A percentile compares a stretch with the other conserved stretches of the same genome.
Evolutionary conservation across 2,797 vertebrate genomes (phyloP).

Genomic region (Lepus oiostolus): DNA sequence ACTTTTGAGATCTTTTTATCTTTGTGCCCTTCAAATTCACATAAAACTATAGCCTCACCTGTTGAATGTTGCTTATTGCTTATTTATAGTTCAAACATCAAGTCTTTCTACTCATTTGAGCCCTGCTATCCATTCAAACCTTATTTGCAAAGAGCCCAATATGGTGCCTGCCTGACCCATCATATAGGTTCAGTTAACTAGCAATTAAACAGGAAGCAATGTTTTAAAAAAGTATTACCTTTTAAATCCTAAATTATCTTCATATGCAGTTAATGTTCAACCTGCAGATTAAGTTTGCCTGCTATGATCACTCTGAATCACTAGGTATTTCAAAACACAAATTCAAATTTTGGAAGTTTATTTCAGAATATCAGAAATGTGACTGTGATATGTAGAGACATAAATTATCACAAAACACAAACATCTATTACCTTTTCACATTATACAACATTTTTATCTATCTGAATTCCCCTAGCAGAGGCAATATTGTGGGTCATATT

Average conservation of each 20-base stretch:
- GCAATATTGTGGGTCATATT: background rate
- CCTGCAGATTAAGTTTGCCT: conserved; percentile 2
- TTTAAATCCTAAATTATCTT: background rate
- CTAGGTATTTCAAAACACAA: conserved; percentile 49
- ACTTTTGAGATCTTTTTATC: background rate
- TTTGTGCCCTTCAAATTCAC: conserved; percentile 9
- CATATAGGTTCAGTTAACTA: background rate
- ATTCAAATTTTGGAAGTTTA: conserved; percentile 55
- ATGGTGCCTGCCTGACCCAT: background rate
- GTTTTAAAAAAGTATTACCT: background rate
- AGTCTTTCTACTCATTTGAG: background rate
- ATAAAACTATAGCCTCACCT: background rate
- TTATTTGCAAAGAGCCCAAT: background rate
- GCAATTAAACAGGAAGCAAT: background rate
- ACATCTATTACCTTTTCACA: conserved; percentile 65
- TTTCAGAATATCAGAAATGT: conserved; percentile 69
- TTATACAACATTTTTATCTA: background rate
- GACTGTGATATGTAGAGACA: conserved; percentile 58
- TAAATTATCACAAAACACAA: conserved; percentile 70
- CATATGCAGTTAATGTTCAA: conserved; percentile 49
- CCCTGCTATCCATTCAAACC: background rate
- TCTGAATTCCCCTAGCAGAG: background rate
- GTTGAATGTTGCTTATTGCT: background rate
- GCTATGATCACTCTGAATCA: background rate
- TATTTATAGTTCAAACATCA: background rate